Base-by-base conservation (phyloP, 2,113 vertebrate species). In the Buteo buteo region DNA sequence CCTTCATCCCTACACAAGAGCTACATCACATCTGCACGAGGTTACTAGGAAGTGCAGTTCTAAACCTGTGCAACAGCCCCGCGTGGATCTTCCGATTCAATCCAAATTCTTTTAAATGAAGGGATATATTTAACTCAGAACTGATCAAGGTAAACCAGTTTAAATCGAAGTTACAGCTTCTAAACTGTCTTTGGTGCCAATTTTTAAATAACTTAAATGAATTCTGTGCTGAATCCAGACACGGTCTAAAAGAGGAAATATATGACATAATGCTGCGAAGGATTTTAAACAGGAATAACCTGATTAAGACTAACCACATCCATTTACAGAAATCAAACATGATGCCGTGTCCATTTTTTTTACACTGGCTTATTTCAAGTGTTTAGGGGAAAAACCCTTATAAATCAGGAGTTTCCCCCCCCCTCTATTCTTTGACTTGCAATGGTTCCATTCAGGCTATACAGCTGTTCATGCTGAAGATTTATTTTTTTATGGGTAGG, bases 381-480 rank as follows among this genome's bases (percentile, higher is more conserved):
- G 65, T n/a, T 70, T 11, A 11, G 13, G 36, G 26, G 49, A 36
- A 28, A 40, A 13, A 13, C 42, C 55, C 59, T 26, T 2, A 31
- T 12, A 50, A 34, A 28, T 0, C 7, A 22, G n/a, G 69, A 85
- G 44, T 4, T 70, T 66, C 12, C 49, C 29, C 29, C 29, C 26
- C 20, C 7, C 40, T 4, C 65, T 6, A 1, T 28, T 84, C 78
- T 7, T 31, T 10, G 57, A 16, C 55, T 31, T 9, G n/a, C 47
- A 26, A 6, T 5, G 81, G 61, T 6, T 49, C 69, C 70, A 47
- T 47, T 16, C 50, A 52, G 80, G 59, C 50, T 38, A 3, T 29
- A 62, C 92, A 88, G 96, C 88, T 95, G 92, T 34, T 92, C 45
- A 14, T 58, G 91, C 74, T 59, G 49, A 91, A 93, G 88, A 77